Conservation (phyloP, 2,113 vertebrate genomes). For the cattle (Bos taurus) region DNA sequence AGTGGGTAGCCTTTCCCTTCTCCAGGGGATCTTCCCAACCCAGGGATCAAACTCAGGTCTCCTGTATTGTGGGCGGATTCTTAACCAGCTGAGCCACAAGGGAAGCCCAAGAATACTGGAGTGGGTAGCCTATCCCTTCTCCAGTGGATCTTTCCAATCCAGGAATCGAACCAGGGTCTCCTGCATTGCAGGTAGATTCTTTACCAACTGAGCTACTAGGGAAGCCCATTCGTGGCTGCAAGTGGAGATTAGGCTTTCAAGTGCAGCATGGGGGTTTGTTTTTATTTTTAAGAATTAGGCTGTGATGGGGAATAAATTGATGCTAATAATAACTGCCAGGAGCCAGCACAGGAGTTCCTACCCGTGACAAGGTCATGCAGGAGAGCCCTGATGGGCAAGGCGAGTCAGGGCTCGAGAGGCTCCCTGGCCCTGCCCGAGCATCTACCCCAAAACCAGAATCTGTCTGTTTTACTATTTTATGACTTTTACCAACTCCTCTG, state of each 20-base stretch:
- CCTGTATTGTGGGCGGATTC: accelerated
- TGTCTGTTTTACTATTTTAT: too few species aligned
- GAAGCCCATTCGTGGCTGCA: not conserved
- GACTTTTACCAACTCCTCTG: too few species aligned
- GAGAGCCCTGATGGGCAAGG: too few species aligned
- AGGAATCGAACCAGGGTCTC: not conserved
- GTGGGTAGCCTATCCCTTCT: not conserved
- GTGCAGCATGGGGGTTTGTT: not conserved
- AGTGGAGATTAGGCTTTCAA: not conserved
- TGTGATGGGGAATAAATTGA: not conserved
- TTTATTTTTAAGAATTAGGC: not conserved
- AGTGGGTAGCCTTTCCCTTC: not conserved
- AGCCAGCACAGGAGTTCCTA: too few species aligned
- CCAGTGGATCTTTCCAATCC: not conserved
- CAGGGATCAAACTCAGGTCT: not conserved
- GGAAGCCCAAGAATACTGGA: not conserved
- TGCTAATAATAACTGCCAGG: not conserved
- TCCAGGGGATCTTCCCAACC: not conserved
- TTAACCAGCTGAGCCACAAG: not conserved
- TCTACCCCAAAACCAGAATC: too few species aligned
- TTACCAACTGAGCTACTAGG: not conserved
- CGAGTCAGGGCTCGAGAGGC: too few species aligned
- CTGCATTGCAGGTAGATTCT: not conserved
- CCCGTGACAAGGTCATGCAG: too few species aligned
- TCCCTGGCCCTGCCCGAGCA: too few species aligned